Evolutionary conservation across 2,888 invertebrate species (phyloP), one percentile per base, ranked within the genome.

Genomic region (Melieria omissa): DNA sequence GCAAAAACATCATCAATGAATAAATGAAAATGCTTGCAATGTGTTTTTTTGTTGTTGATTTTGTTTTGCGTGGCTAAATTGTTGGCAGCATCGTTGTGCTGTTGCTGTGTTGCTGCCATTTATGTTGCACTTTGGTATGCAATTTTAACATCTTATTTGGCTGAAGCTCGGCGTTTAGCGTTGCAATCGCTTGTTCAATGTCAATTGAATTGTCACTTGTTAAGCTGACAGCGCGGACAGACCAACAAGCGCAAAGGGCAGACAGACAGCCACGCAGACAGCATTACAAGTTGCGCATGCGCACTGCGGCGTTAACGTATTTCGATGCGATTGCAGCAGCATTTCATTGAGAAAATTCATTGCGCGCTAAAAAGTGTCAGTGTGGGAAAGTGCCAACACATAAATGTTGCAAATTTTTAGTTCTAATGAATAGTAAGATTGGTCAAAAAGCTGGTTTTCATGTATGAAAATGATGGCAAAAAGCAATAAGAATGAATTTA

Each of bases 11-110:
- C 80, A 81, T 82, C 82, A 83, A 81, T 81, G 81, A 83, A 82
- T 80, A 83, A 81, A 83, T 84, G 80, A 81, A 84, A 83, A 83
- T 82, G 82, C 81, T 79, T 80, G 77, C 68, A 72, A 79, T 79
- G 78, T 80, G n/a, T 76, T 75, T 78, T 79, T 75, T 76, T 78
- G 76, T 75, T 75, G 64, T 58, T 70, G 63, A 14, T 57, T 61
- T 69, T 65, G 62, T 73, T 73, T 74, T 74, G 46, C 73, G 74
- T 70, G 55, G 73, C 72, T 74, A 47, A 41, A 57, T 66, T 66
- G 14, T 29, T 29, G 52, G 54, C 49, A 14, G 42, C 42, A 49
- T 29, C 54, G 44, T 70, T 41, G 8, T 61, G 73, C 69, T 68
- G 14, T 69, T 71, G 54, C 65, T 47, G 60, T 70, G 49, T 61